Evolutionary conservation across 2,113 vertebrate species (phyloP).

Genomic region (Australoheros scitulus): DNA sequence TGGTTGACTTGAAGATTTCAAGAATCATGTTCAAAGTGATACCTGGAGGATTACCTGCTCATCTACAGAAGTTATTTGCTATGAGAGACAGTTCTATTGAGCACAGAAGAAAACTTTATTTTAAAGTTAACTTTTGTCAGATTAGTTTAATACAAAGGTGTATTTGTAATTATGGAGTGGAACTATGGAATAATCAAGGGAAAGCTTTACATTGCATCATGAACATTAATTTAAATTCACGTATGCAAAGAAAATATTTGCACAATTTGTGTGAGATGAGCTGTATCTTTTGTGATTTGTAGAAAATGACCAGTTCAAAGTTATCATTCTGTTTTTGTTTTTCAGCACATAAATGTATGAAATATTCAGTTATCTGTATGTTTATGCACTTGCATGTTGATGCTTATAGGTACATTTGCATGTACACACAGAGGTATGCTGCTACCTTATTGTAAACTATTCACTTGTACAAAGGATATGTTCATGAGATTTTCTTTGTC

Average conservation of each 20-base stretch:
- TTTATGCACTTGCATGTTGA: no score
- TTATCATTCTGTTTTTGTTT: not conserved
- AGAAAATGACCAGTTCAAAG: not conserved
- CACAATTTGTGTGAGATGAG: not conserved
- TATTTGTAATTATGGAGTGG: not conserved
- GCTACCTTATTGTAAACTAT: not conserved
- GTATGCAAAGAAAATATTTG: not conserved
- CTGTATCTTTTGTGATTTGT: not conserved
- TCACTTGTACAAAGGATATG: not conserved
- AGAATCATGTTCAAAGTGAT: not conserved
- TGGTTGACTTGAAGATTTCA: accelerated
- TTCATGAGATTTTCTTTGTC: not conserved
- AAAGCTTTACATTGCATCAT: no score
- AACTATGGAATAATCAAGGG: no score
- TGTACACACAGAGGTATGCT: no score
- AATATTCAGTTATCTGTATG: no score
- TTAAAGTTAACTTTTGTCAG: not conserved
- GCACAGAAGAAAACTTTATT: not conserved
- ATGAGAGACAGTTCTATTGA: not conserved
- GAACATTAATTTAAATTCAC: no score
- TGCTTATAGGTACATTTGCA: no score
- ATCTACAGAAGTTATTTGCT: not conserved
- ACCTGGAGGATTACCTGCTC: not conserved
- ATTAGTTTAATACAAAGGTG: not conserved
- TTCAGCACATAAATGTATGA: no score